Conservation (phyloP, 2,888 invertebrate species). For the Eledone cirrhosa region DNA sequence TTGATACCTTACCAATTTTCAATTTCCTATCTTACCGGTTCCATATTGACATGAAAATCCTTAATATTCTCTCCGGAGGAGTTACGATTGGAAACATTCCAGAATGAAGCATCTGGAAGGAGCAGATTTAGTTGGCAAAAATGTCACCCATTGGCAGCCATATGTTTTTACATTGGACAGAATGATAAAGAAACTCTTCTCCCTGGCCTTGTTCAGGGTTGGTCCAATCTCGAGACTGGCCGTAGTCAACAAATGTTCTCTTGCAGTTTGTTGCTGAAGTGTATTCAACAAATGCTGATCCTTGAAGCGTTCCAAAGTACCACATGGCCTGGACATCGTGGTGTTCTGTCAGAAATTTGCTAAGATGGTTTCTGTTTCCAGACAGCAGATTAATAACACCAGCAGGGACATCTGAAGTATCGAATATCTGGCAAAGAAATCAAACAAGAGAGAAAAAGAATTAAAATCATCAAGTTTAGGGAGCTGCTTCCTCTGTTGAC, state of each 20-base stretch:
- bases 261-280: constrained; percentile 66
- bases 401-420: constrained; percentile 68
- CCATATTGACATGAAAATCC: too few relatives aligned
- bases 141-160: constrained; percentile 69
- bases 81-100: too few relatives aligned
- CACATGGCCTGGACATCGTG: constrained; percentile 66
- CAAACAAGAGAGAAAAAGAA: neutral
- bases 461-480: neutral
- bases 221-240: constrained; percentile 61
- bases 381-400: constrained; percentile 68
- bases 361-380: constrained; percentile 64
- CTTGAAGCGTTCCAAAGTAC: constrained; percentile 66
- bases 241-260: constrained; percentile 67
- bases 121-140: constrained; percentile 64
- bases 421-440: constrained; percentile 60
- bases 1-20: too few relatives aligned
- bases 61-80: too few relatives aligned
- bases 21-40: too few relatives aligned
- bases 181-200: constrained; percentile 66
- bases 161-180: constrained; percentile 66
- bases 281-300: constrained; percentile 66
- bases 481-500: too few relatives aligned
- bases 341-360: constrained; percentile 65
- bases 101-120: too few relatives aligned
- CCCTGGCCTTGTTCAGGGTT: constrained; percentile 60